Evolutionary conservation across 2,797 vertebrate genomes (phyloP), one percentile per base, ranked within the genome.

Genomic region (Euthynnus affinis): DNA sequence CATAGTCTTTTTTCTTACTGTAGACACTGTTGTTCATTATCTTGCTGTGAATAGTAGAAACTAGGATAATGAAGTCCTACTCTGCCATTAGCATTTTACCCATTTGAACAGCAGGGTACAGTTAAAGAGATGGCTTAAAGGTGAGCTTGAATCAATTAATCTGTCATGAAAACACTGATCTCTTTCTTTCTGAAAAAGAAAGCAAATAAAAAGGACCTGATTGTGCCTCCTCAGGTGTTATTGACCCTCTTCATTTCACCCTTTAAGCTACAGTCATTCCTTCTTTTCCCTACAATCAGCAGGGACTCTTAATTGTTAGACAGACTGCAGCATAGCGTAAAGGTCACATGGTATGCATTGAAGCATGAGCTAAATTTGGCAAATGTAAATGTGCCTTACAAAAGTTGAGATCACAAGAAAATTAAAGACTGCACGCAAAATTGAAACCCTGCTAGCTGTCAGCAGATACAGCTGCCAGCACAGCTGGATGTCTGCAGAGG

Each of bases 401-500:
- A 82, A 83, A 67, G 68, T 71, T 70, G 60, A 70, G 62, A 81
- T 81, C 44, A 61, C 25, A 46, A 65, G 68, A 75, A 84, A 86
- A 86, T 78, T 48, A 82, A 71, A 82, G 75, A 84, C 74, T 74
- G 82, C 87, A 80, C 66, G 77, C 74, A 65, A 90, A 88, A 87
- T 79, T 63, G 76, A 88, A 83, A 76, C 67, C 29, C 34, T 14
- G 70, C 76, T 80, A 57, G 81, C 82, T 83, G 84, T 90, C 86
- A 82, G 86, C 62, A 72, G 65, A 88, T 86, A 48, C 90, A 91
- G 90, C 85, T 90, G 91, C 83, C 60, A 4, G 78, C 91, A 87
- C 90, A 93, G 91, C 89, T 89, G 88, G 90, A 76, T 44, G 56
- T 82, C 87, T 74, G 88, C 73, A 79, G 74, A 82, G 87, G 77